phyloP scores from a whole-genome alignment of 2,797 vertebrate species.

The Diglossa cyanea region DNA sequence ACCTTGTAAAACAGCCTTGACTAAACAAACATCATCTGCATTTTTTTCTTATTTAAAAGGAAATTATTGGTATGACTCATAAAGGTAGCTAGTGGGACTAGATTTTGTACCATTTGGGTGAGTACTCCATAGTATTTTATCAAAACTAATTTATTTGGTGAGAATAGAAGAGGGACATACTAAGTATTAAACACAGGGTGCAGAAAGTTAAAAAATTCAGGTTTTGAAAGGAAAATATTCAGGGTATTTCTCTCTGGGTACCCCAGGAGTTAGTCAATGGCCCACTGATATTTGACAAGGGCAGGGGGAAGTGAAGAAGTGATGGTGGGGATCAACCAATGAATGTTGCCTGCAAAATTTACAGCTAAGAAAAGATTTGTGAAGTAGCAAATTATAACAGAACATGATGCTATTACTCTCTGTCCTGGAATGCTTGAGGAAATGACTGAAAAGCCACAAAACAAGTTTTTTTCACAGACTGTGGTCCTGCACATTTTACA shows the following conservation, averaged over 20 bases:
- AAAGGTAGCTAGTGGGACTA: background rate
- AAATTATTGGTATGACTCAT: background rate
- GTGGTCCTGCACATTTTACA: background rate
- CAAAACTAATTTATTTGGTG: background rate
- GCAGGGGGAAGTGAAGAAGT: accelerated
- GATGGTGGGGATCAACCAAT: background rate
- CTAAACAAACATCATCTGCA: background rate
- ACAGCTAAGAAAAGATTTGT: background rate
- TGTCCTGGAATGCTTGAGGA: background rate
- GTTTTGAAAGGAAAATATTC: background rate
- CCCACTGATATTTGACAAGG: background rate
- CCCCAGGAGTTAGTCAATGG: background rate
- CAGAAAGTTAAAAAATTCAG: background rate
- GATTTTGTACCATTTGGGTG: background rate
- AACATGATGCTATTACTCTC: background rate
- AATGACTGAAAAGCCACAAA: background rate
- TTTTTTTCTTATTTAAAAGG: background rate
- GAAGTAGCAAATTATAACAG: background rate
- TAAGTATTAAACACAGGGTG: background rate
- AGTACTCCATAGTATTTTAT: background rate
- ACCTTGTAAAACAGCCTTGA: background rate
- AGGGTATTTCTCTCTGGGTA: background rate
- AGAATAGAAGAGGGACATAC: background rate
- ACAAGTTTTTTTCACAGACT: background rate
- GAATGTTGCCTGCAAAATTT: background rate